Evolutionary conservation across 2,888 invertebrate species (phyloP).

Genomic region (Xestobium rufovillosum): DNA sequence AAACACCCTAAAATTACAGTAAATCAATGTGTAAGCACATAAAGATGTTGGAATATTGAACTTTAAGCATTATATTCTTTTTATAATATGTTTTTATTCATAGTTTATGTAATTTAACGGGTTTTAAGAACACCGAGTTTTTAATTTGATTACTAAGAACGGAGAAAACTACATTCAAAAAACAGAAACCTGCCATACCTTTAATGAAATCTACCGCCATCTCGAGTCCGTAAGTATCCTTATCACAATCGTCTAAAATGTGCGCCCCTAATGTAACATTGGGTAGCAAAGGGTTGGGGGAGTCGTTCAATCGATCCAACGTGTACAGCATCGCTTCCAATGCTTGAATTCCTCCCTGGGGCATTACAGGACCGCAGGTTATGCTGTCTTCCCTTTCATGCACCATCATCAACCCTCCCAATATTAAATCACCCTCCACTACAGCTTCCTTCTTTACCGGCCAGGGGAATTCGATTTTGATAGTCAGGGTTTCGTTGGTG

Average conservation of each 20-base stretch:
- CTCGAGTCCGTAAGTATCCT: conserved; percentile 90
- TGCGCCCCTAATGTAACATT: conserved; percentile 79
- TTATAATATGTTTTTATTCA: no score
- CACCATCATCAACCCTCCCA: conserved; percentile 93
- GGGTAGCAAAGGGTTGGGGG: conserved; percentile 59
- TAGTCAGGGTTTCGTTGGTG: no score
- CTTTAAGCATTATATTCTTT: no score
- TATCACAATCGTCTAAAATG: conserved; percentile 90
- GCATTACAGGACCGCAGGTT: conserved; percentile 90
- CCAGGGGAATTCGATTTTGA: conserved; percentile 54
- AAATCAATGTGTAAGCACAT: no score
- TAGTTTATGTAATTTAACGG: no score
- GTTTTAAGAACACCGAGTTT: no score
- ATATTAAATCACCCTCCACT: conserved; percentile 78
- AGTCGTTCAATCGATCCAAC: conserved; percentile 68
- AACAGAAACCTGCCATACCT: no score
- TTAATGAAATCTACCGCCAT: conserved; percentile 96
- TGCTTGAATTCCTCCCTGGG: conserved; percentile 84
- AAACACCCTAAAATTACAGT: no score
- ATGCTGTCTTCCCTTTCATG: conserved; percentile 83
- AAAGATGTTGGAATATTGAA: no score
- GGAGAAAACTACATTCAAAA: no score
- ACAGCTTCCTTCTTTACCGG: conserved; percentile 81
- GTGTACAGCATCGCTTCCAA: conserved; percentile 90
- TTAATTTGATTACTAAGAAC: no score